Conservation (phyloP, 92 coral and sea anemone genomes). For the Hydrozoanthus gracilis region DNA sequence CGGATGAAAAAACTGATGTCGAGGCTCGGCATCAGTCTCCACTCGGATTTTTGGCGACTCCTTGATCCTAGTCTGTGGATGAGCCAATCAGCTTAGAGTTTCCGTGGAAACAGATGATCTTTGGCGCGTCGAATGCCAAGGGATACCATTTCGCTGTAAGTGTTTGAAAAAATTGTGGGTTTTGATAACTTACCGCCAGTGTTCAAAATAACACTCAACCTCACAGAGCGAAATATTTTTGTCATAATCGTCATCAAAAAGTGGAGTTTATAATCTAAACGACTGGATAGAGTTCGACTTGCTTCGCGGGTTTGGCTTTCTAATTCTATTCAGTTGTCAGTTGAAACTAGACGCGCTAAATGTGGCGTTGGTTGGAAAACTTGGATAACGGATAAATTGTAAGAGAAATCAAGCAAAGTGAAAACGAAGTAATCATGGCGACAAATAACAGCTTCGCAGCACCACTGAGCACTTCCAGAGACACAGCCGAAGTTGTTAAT, state of each 20-base stretch:
- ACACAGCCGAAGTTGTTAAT: constrained; percentile 62
- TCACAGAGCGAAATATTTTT: no score
- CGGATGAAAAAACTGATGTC: constrained; percentile 19
- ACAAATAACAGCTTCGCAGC: background rate
- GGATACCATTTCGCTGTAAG: constrained; percentile 15
- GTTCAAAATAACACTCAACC: no score
- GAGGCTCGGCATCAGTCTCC: constrained; percentile 15
- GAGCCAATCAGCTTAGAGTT: constrained; percentile 36
- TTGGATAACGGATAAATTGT: background rate
- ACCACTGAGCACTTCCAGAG: background rate
- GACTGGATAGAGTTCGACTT: background rate
- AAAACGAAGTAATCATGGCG: constrained; percentile 13
- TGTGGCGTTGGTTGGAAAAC: background rate
- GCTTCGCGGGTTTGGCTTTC: background rate
- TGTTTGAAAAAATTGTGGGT: background rate
- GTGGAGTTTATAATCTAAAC: background rate
- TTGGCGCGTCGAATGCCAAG: constrained; percentile 47
- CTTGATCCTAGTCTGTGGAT: background rate
- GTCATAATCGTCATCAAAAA: no score
- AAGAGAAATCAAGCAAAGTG: background rate
- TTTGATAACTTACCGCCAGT: background rate
- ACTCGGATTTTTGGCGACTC: background rate
- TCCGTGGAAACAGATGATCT: constrained; percentile 41
- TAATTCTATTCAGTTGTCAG: no score
- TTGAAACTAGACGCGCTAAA: background rate